Base-by-base conservation (phyloP, 2,888 invertebrate species). In the Hedychridium roseum region DNA sequence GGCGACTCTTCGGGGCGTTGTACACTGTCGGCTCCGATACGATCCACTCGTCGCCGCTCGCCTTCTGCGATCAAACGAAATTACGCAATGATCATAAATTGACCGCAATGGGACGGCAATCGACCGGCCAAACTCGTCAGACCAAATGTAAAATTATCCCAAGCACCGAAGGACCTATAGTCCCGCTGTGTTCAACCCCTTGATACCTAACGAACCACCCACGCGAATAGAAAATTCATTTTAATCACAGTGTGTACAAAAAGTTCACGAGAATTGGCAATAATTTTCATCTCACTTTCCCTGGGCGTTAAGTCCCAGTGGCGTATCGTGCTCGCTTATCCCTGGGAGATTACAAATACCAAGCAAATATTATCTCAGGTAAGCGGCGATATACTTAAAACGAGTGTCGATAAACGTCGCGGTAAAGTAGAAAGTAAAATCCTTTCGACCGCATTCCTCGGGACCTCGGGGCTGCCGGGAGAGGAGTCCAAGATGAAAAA, bases 321-420 rank as follows among this genome's bases (percentile, higher is more conserved):
- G 14, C 3, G 28, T 23, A 23, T 9, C 23, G 23, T 9, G 5
- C 9, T 5, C 23, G 23, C 23, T 9, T 9, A 6, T 23, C 4
- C 23, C 5, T 23, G 23, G 5, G 9, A 4, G 23, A 23, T 32
- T 14, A 32, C 16, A 5, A 32, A 15, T 53, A 37, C 23, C 12
- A 35, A 32, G 41, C 35, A 46, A 38, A 37, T 16, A 40, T 43
- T 23, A 54, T 31, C 41, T 23, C 40, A 17, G 15, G 54, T 38
- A 43, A 54, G 45, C 46, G 50, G 31, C 40, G 49, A 54, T 64
- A 60, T 46, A 54, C 64, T 50, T 64, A 64, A 64, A n/a, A 64
- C 60, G 58, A 64, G 60, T 54, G 40, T 60, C 64, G 64, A 64
- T 64, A 64, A 64, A 64, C 49, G 64, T 64, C 64, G 49, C 60